A percentile compares a stretch with the other conserved stretches of the same genome.
Conservation (phyloP, 2,113 vertebrate genomes). For the Dipodomys stephensi region DNA sequence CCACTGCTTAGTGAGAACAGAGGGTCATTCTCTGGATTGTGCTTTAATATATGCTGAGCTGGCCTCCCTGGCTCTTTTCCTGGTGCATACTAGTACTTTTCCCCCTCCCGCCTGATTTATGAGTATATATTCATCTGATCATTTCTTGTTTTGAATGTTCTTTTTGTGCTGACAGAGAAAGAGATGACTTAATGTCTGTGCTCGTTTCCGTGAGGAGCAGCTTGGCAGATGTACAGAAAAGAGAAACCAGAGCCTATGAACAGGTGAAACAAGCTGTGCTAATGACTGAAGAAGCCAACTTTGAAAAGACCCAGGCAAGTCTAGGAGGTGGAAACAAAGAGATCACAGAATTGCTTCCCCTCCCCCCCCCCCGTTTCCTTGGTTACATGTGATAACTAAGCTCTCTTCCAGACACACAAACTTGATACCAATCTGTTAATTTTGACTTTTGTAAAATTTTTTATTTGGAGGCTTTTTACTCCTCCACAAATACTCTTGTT, state of each 20-base stretch:
- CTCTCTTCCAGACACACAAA: background rate
- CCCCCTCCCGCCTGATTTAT: background rate
- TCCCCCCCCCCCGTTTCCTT: background rate
- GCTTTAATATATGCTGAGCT: background rate
- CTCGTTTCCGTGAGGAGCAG: constrained; percentile 87
- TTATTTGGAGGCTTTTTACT: constrained; percentile 18
- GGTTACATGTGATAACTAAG: background rate
- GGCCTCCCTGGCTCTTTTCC: background rate
- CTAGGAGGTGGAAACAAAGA: background rate
- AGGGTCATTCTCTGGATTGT: background rate
- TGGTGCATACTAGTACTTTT: background rate
- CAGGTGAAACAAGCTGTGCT: constrained; percentile 94
- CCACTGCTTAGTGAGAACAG: background rate
- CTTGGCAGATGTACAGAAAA: constrained; percentile 90
- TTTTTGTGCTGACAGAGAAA: constrained; percentile 89
- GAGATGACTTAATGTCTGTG: constrained; percentile 92
- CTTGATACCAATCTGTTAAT: constrained; percentile 4
- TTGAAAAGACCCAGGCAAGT: constrained; percentile 92
- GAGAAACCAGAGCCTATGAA: constrained; percentile 91
- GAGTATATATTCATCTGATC: background rate
- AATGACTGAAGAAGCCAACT: constrained; percentile 94
- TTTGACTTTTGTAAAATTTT: constrained; percentile 39
- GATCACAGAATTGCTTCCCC: no score
- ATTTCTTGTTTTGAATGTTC: background rate
- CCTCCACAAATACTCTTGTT: background rate